A percentile compares a stretch with the other conserved stretches of the same genome.
These are phyloP conservation scores for Sturnira hondurensis DNA, from an alignment of 2,113 vertebrate genomes.

Conservation along the genomic window DNA sequence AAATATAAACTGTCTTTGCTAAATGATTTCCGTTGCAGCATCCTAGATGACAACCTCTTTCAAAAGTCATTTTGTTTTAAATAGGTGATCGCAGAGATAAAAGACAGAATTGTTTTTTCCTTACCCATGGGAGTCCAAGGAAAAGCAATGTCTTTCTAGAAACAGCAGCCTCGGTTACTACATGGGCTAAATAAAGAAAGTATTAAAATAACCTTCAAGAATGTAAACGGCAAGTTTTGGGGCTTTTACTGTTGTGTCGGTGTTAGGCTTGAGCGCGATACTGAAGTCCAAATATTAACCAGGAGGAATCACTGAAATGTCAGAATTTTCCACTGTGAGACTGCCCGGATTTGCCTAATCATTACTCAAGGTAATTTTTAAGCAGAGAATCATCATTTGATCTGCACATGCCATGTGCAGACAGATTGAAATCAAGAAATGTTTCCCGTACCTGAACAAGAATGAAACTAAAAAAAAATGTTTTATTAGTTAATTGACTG, in stretches of 20 bases:
- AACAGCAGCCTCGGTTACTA: background rate
- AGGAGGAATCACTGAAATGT: slow-evolving; percentile 35
- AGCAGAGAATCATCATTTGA: background rate
- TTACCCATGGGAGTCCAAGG: slow-evolving; percentile 48
- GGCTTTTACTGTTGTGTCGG: slow-evolving; percentile 43
- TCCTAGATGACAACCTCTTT: slow-evolving; percentile 65
- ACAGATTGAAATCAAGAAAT: background rate
- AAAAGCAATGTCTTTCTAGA: slow-evolving; percentile 51
- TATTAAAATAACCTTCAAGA: slow-evolving; percentile 50
- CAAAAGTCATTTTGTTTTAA: slow-evolving; percentile 58
- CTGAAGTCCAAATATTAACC: slow-evolving; percentile 22
- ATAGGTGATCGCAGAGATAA: slow-evolving; percentile 52
- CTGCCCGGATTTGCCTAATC: slow-evolving; percentile 44
- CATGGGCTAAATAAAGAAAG: slow-evolving; percentile 35
- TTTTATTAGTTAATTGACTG: background rate
- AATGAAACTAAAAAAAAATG: too few relatives aligned
- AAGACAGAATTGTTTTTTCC: slow-evolving; percentile 35
- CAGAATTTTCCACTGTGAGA: background rate
- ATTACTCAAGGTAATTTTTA: slow-evolving; percentile 20
- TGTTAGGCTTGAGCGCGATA: slow-evolving; percentile 53
- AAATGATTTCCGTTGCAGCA: slow-evolving; percentile 59
- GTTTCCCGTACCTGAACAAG: too few relatives aligned
- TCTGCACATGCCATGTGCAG: background rate
- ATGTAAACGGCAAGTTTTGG: slow-evolving; percentile 30
- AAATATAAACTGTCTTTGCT: slow-evolving; percentile 65